These are phyloP conservation scores for Catalaphyllia jardinei DNA, from an alignment of 64 coral and sea anemone species.

Conservation along the genomic window DNA sequence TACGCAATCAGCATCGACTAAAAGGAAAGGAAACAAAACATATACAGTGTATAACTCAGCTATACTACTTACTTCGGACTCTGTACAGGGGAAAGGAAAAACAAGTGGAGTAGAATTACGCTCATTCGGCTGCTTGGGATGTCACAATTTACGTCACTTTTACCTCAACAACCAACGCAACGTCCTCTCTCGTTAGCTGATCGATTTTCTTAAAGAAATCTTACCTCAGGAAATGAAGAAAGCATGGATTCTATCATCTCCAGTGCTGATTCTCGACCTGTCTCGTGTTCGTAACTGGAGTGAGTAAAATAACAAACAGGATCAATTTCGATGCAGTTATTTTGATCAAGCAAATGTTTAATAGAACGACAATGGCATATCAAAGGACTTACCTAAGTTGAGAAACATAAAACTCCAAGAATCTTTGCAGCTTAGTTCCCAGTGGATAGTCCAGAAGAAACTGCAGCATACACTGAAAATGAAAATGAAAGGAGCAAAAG, in stretches of 20 bases:
- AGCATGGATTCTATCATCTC: slow-evolving; percentile 92
- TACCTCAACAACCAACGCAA: too few relatives aligned
- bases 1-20: slow-evolving; percentile 65
- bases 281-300: slow-evolving; percentile 86
- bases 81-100: too few relatives aligned
- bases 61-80: too few relatives aligned
- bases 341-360: too few relatives aligned
- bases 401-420: slow-evolving; percentile 89
- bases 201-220: not conserved
- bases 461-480: slow-evolving; percentile 69
- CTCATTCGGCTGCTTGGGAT: too few relatives aligned
- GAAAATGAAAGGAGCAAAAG: not conserved
- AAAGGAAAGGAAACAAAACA: not conserved
- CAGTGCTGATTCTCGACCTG: slow-evolving; percentile 85
- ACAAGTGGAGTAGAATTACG: too few relatives aligned
- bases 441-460: slow-evolving; percentile 94
- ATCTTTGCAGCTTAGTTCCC: slow-evolving; percentile 85
- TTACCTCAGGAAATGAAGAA: slow-evolving; percentile 88
- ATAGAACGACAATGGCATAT: not conserved
- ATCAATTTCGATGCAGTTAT: not conserved
- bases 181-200: too few relatives aligned
- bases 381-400: slow-evolving; percentile 71
- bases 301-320: not conserved
- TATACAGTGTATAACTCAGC: not conserved
- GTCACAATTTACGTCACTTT: too few relatives aligned